Evolutionary conservation across 2,888 invertebrate genomes (phyloP).

Genomic region (Apodemia hepburni): DNA sequence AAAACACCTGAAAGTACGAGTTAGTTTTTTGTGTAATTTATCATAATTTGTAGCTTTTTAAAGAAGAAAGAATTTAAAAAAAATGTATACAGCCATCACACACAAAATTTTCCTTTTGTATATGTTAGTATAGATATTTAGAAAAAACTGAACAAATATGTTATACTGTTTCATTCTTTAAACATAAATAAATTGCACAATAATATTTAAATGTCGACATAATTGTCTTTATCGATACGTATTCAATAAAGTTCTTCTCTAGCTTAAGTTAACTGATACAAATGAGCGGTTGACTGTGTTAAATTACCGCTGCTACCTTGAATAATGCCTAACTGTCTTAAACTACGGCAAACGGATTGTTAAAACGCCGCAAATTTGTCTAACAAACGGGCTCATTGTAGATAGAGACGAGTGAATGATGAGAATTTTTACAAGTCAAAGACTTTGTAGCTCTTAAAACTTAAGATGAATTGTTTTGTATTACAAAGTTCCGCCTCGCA

Average conservation of each 20-base stretch:
- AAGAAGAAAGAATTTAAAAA: no score
- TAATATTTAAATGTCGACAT: background rate
- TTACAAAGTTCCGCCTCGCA: background rate
- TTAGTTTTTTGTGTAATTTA: no score
- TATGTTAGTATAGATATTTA: no score
- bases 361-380: slow-evolving; percentile 63
- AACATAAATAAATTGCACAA: background rate
- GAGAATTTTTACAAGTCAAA: slow-evolving; percentile 35
- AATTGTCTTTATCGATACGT: background rate
- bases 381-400: slow-evolving; percentile 35
- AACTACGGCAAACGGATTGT: slow-evolving; percentile 66
- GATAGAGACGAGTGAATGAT: slow-evolving; percentile 38
- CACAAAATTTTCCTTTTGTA: no score
- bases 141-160: no score
- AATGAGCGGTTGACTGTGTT: slow-evolving; percentile 75
- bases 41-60: no score
- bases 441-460: slow-evolving; percentile 4
- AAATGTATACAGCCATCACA: no score
- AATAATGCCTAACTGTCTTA: slow-evolving; percentile 67
- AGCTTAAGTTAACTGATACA: slow-evolving; percentile 44
- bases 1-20: no score
- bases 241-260: background rate
- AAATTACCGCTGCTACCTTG: slow-evolving; percentile 64
- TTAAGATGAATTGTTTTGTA: background rate
- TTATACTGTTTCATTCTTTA: no score